phyloP scores from a whole-genome alignment of 2,113 vertebrate species.

The Garra rufa region DNA sequence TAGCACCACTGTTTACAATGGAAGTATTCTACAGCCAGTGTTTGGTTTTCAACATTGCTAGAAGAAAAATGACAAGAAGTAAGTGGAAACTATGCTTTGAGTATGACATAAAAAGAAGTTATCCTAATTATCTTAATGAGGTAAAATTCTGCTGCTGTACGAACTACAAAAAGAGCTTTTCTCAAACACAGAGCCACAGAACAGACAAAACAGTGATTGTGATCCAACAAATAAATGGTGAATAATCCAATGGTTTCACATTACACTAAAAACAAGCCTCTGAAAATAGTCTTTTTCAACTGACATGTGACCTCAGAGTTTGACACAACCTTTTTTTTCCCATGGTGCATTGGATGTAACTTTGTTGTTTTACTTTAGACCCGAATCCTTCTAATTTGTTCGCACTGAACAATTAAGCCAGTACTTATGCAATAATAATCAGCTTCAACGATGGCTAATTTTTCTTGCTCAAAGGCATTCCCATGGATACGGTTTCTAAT shows the following conservation, averaged over 20 bases:
- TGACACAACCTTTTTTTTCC: background rate
- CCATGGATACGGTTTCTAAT: background rate
- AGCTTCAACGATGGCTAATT: background rate
- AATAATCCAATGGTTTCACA: background rate
- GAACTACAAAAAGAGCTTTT: background rate
- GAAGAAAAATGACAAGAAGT: background rate
- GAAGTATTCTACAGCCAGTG: background rate
- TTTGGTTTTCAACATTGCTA: background rate
- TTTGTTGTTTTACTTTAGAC: background rate
- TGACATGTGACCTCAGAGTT: background rate
- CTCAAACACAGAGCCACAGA: too few species aligned
- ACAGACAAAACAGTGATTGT: background rate
- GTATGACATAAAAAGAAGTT: background rate
- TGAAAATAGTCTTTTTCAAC: background rate
- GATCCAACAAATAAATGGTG: background rate
- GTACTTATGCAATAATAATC: constrained; percentile 10
- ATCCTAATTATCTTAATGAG: background rate
- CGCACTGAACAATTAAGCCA: background rate
- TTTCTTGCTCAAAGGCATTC: constrained; percentile 17
- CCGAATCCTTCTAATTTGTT: background rate
- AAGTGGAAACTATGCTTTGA: background rate
- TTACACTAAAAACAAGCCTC: background rate
- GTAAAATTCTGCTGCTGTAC: background rate
- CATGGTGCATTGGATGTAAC: background rate
- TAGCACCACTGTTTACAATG: background rate